Evolutionary conservation across 2,888 invertebrate species (phyloP).

Genomic region (Andrena flavipes): DNA sequence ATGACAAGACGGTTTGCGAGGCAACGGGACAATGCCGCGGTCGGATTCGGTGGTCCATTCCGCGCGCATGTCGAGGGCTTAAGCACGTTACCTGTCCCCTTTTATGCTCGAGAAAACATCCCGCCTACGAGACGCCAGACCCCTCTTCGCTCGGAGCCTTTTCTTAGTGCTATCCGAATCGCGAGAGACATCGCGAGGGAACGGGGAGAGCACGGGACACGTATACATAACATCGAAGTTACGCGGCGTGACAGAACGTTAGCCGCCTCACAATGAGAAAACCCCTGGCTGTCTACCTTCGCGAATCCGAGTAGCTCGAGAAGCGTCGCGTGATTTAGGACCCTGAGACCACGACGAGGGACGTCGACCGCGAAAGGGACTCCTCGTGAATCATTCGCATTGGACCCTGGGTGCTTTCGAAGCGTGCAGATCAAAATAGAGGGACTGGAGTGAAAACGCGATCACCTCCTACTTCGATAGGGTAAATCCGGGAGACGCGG

Average conservation of each 20-base stretch:
- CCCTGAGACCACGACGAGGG: slow-evolving; percentile 21
- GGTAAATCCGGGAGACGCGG: too few species aligned
- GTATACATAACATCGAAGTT: slow-evolving; percentile 48
- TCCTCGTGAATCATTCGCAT: neutral
- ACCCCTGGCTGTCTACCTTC: slow-evolving; percentile 24
- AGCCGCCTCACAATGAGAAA: slow-evolving; percentile 41
- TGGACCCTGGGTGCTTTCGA: neutral
- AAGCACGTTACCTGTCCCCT: slow-evolving; percentile 53
- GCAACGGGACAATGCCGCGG: slow-evolving; percentile 23
- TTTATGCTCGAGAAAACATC: slow-evolving; percentile 44
- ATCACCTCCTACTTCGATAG: neutral
- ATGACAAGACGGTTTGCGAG: slow-evolving; percentile 36
- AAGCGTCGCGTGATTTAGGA: slow-evolving; percentile 45
- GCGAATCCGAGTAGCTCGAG: slow-evolving; percentile 8
- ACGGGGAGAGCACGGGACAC: slow-evolving; percentile 19
- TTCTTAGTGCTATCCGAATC: slow-evolving; percentile 23
- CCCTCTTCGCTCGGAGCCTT: slow-evolving; percentile 10
- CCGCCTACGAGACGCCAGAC: neutral
- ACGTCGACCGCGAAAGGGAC: neutral
- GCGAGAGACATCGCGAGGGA: slow-evolving; percentile 12
- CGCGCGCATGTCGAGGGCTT: slow-evolving; percentile 33
- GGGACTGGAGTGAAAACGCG: neutral
- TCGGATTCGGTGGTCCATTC: slow-evolving; percentile 27
- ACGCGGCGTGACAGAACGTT: slow-evolving; percentile 52
- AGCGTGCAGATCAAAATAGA: neutral